Evolutionary conservation across 2,888 invertebrate genomes (phyloP), one percentile per base, ranked within the genome.

Genomic region (Prenolepis imparis): DNA sequence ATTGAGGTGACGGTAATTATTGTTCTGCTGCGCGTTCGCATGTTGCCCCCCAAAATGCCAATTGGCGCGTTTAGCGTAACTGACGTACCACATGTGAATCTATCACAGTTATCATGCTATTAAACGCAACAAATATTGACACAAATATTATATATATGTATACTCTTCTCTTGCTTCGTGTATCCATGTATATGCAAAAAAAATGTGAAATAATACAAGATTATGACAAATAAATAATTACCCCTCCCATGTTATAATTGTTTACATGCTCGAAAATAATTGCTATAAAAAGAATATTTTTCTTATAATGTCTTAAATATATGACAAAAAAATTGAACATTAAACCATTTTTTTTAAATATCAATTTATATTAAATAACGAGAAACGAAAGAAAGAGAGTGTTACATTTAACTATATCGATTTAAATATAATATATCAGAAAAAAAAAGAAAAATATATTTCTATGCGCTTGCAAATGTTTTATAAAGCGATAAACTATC

Each of bases 1-100:
- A 48, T 61, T 63, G 74, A 73, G 73, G 48, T 63, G 44, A 61
- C 21, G 61, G 36, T 63, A 21, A 74, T 74, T 36, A 63, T 74
- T 48, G n/a, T 63, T 74, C 11, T 24, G 74, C 21, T 74, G 21
- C 28, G 5, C 28, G 32, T 61, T 3, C 63, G 12, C 74, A 32
- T 28, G 32, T 32, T 63, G 48, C 21, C 18, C 48, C 44, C 28
- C 28, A 28, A 28, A 28, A 44, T 9, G 32, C 18, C 63, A 74
- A 74, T 74, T 74, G 36, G 8, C 21, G 63, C 61, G 44, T 74
- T 74, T 74, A 63, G 21, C 21, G 61, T 18, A 48, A 48, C 61
- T 36, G 36, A 5, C 5, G 36, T 28, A 57, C 55, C 8, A 15
- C 12, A n/a, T n/a, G 59, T 32, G 63, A 63, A 63, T 63, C 36